These are phyloP conservation scores for Hucho hucho DNA, from an alignment of 2,113 vertebrate species.

Conservation along the genomic window DNA sequence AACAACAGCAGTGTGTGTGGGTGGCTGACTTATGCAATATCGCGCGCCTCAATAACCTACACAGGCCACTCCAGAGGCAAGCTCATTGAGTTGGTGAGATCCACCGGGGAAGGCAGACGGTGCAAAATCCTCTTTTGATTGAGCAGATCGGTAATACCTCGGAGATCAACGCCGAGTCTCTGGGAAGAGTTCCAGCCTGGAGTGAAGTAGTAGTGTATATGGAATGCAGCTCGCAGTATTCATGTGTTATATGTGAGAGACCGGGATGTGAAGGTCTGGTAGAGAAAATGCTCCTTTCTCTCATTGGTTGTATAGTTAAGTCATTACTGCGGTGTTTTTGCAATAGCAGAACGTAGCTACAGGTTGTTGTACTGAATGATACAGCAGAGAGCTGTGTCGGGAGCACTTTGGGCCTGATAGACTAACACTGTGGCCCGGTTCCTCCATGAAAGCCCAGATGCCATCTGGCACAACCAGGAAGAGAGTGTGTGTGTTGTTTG, in stretches of 20 bases:
- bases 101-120: constrained; percentile 21
- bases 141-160: constrained; percentile 34
- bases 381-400: constrained; percentile 8
- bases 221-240: neutral
- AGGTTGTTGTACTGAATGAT: neutral
- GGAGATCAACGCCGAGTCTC: constrained; percentile 16
- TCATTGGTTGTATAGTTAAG: neutral
- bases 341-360: neutral
- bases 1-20: constrained; percentile 56
- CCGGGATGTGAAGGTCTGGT: too few species aligned
- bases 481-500: constrained; percentile 14
- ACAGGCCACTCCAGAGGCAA: constrained; percentile 61
- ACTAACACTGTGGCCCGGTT: constrained; percentile 39
- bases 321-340: neutral
- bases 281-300: neutral
- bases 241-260: neutral
- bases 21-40: constrained; percentile 66
- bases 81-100: constrained; percentile 51
- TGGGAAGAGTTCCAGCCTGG: neutral
- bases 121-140: constrained; percentile 49
- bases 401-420: constrained; percentile 60
- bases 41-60: constrained; percentile 66
- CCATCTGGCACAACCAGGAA: constrained; percentile 67
- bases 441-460: constrained; percentile 55
- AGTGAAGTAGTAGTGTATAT: neutral